These are phyloP conservation scores for Leptobrachium ailaonicum DNA, from an alignment of 2,113 vertebrate genomes.

Conservation along the genomic window DNA sequence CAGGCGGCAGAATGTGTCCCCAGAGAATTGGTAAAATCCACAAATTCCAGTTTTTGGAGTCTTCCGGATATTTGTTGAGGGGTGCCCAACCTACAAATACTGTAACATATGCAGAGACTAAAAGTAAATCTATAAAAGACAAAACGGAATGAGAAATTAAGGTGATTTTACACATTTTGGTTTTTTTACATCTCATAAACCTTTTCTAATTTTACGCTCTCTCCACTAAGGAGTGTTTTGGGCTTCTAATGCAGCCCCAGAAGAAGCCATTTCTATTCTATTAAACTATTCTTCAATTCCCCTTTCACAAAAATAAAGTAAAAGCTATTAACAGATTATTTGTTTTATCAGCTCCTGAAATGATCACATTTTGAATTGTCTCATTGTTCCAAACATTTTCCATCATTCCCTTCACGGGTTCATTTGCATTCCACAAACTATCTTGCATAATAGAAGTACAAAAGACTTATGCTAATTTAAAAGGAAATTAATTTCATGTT, in stretches of 20 bases:
- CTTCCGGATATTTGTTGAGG: too few relatives aligned
- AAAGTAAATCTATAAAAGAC: too few relatives aligned
- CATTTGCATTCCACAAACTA: slow-evolving; percentile 37
- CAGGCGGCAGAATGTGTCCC: too few relatives aligned
- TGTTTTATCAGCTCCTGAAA: slow-evolving; percentile 24
- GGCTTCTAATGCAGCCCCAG: not conserved
- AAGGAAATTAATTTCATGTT: slow-evolving; percentile 45
- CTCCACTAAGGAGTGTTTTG: not conserved
- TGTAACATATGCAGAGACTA: too few relatives aligned
- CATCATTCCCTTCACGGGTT: slow-evolving; percentile 32
- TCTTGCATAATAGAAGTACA: slow-evolving; percentile 28
- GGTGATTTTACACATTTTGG: not conserved
- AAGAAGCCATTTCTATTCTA: not conserved
- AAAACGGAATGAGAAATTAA: too few relatives aligned
- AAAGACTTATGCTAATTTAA: slow-evolving; percentile 46
- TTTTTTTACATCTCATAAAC: not conserved
- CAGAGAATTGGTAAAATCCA: too few relatives aligned
- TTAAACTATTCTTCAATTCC: slow-evolving; percentile 8
- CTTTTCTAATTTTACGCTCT: not conserved
- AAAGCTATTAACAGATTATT: slow-evolving; percentile 40
- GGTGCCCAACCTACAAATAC: too few relatives aligned
- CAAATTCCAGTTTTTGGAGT: too few relatives aligned
- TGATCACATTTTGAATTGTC: slow-evolving; percentile 27
- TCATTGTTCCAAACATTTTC: slow-evolving; percentile 38
- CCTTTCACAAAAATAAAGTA: slow-evolving; percentile 14